Base-by-base conservation (phyloP, 2,888 invertebrate genomes). In the Cantharis lateralis region DNA sequence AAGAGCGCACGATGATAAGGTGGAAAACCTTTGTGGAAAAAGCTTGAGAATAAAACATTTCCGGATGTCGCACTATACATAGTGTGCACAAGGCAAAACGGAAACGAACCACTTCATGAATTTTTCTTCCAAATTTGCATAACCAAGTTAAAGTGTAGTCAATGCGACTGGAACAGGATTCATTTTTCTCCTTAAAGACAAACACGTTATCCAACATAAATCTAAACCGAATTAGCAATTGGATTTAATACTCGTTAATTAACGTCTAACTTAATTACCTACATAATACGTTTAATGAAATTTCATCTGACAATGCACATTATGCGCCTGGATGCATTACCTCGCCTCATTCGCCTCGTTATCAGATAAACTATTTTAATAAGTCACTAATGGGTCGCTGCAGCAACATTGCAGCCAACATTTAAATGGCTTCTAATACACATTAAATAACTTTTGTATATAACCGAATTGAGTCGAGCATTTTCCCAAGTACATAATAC, bases 1-100 rank as follows among this genome's bases (percentile, higher is more conserved):
- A 72, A 72, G 63, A 72, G 72, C 72, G 72, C 68, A 68, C 15
- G 72, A 48, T 64, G 72, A 72, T 72, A 66, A 72, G 28, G 71
- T 63, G 71, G 66, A 72, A 71, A 64, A 72, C 72, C 72, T 72
- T 72, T 72, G 72, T 72, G 13, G 72, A 72, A 72, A 68, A 72
- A 68, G 64, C 71, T 11, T 16, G 32, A 66, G 72, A 72, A 72
- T 72, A 68, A 72, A 72, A 68, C 72, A 64, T 72, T 72, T 72
- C 68, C 72, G 71, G 64, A 64, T 63, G 64, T 26, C 62, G 71
- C 24, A 62, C 28, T 32, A 24, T 71, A 71, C 63, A 71, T 28
- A 26, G 71, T 64, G 64, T 32, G 71, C 71, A 71, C 62, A 61
- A 72, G 48, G 64, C 71, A 68, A 72, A 66, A 72, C 72, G 72